Percentiles rank a stretch among this genome's conserved stretches.
Conservation (phyloP, 2,113 vertebrate species). For the Zosterops borbonicus region DNA sequence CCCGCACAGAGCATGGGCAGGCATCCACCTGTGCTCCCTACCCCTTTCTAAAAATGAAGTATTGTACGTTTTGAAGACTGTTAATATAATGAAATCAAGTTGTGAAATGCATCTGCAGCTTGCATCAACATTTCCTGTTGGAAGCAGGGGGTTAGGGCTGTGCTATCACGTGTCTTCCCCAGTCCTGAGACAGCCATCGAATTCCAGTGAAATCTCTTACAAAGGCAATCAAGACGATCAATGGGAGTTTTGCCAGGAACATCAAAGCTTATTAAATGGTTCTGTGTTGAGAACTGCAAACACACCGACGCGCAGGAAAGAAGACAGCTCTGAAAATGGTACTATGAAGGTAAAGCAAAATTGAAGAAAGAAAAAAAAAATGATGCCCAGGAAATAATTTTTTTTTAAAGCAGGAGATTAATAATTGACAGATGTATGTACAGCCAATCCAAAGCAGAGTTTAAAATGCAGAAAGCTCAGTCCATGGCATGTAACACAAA, state of each 20-base stretch:
- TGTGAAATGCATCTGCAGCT: neutral
- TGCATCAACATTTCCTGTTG: neutral
- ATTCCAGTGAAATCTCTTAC: slow-evolving; percentile 26
- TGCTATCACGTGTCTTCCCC: neutral
- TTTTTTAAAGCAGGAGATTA: neutral
- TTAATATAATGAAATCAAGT: neutral
- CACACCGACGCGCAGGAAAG: neutral
- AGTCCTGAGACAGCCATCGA: slow-evolving; percentile 12
- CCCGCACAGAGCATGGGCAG: neutral
- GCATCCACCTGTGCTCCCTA: neutral
- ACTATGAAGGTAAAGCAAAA: neutral
- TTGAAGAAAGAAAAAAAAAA: neutral
- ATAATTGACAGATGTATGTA: neutral
- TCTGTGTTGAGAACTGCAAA: slow-evolving; percentile 1
- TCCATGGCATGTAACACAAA: neutral
- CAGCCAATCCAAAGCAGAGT: neutral
- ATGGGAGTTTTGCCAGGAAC: neutral
- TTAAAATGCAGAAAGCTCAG: neutral
- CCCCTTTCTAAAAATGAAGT: neutral
- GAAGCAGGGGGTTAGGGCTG: neutral
- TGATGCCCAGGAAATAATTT: neutral
- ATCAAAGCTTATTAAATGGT: slow-evolving; percentile 9
- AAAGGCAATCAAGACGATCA: slow-evolving; percentile 6
- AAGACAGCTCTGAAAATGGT: neutral
- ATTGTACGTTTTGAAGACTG: neutral